Evolutionary conservation across 2,888 invertebrate species (phyloP).

Genomic region (Byasa hedistus): DNA sequence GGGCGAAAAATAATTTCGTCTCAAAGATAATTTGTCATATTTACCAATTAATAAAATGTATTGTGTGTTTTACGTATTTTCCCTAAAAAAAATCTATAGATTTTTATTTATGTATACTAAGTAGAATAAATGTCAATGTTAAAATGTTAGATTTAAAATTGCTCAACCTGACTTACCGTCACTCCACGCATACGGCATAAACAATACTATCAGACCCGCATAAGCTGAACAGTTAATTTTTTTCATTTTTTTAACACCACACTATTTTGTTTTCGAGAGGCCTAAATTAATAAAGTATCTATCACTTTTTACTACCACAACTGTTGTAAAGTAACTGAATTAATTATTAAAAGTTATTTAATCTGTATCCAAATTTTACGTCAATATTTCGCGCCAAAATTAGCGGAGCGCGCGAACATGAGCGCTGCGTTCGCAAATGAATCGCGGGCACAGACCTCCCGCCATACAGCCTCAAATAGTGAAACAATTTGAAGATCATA

Average conservation of each 20-base stretch:
- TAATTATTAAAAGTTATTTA: background rate
- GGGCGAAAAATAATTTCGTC: too few species aligned
- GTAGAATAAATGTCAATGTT: background rate
- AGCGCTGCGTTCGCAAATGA: conserved; percentile 60
- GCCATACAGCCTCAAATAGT: conserved; percentile 50
- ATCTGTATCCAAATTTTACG: too few species aligned
- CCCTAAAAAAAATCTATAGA: too few species aligned
- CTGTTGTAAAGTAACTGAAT: too few species aligned
- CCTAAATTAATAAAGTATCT: too few species aligned
- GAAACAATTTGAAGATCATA: conserved; percentile 43
- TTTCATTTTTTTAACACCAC: conserved; percentile 48
- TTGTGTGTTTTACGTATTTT: too few species aligned
- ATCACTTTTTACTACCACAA: too few species aligned
- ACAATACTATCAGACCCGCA: conserved; percentile 63
- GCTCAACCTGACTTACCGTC: conserved; percentile 51
- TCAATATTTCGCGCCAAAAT: conserved; percentile 42
- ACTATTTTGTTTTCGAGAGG: conserved; percentile 29
- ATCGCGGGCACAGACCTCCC: conserved; percentile 48
- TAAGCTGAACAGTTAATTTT: conserved; percentile 53
- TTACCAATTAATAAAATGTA: too few species aligned
- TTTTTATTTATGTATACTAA: background rate
- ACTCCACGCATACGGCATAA: conserved; percentile 60
- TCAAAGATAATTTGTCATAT: too few species aligned
- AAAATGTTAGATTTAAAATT: background rate
- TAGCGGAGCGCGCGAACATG: conserved; percentile 64